Evolutionary conservation across 2,113 vertebrate species (phyloP), one percentile per base, ranked within the genome.

Genomic region (Bubalus kerabau): DNA sequence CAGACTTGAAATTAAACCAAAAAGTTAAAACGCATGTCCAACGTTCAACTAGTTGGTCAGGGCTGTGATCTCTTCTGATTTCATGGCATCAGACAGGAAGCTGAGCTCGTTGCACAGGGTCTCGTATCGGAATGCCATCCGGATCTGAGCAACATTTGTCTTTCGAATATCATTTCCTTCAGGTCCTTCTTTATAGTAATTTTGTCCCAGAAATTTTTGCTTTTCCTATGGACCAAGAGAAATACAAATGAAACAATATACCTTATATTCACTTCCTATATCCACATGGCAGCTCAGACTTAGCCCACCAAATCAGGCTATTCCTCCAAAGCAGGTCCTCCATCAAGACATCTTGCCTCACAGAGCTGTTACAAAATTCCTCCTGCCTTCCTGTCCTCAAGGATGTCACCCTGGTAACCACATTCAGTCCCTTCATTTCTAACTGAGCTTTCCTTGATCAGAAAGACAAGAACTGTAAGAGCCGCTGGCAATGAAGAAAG

Each of bases 101-200:
- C 99, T 99, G 91, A 99, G 99, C 98, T 99, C 99, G 19, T 99
- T 99, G 98, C 99, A 99, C 93, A 99, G 98, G 1, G 99, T 99
- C 98, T 99, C 99, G 0, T 99, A 98, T 81, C 99, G 99, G 98
- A 99, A 99, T 52, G 99, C 99, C 99, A 99, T 99, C 78, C 99
- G 99, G 98, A 99, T 99, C 97, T 99, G 99, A 6, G 99, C 99
- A 83, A 99, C 99, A 3, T 99, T 99, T 71, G 99, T 99, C 98
- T 99, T 99, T 56, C 99, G 99, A 95, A 99, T 99, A 97, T 99
- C 99, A 16, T 99, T 99, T 71, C 99, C 99, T 19, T 99, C 99
- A 0, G 99, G 99, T 89, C 99, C 99, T 56, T 99, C 99, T 97
- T 99, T 99, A 46, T 99, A 99, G 97, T 99, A 99, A 98, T 99